A percentile compares a stretch with the other conserved stretches of the same genome.
Evolutionary conservation across 1,140 invertebrate species (phyloP).

Genomic region (Pararge aegeria): DNA sequence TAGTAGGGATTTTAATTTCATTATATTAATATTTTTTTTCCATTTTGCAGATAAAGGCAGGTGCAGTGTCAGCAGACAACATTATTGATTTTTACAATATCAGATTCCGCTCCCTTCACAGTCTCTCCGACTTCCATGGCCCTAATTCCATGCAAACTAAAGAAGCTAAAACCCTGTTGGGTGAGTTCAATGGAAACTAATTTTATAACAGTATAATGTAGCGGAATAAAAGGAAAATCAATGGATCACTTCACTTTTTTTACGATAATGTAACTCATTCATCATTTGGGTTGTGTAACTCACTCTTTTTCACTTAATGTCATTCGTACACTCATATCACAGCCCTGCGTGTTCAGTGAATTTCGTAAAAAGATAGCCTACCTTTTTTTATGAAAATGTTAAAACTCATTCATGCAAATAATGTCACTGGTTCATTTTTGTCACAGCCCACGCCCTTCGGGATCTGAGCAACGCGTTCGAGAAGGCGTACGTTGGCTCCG

Average conservation of each 20-base stretch:
- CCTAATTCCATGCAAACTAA: slow-evolving; percentile 83
- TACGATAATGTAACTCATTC: too few species aligned
- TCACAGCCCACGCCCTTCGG: slow-evolving; percentile 78
- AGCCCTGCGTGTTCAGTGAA: too few species aligned
- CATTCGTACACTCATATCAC: too few species aligned
- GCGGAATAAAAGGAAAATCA: too few species aligned
- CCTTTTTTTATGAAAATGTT: too few species aligned
- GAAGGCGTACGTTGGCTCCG: slow-evolving; percentile 84
- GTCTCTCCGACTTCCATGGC: slow-evolving; percentile 84
- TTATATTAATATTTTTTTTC: not conserved
- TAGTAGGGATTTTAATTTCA: too few species aligned
- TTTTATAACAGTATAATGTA: too few species aligned
- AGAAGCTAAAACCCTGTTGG: slow-evolving; percentile 84
- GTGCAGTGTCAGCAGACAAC: slow-evolving; percentile 78
- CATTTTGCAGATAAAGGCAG: slow-evolving; percentile 61
- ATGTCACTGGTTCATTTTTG: not conserved
- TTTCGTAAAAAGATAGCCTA: too few species aligned
- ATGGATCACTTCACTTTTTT: too few species aligned
- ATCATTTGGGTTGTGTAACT: too few species aligned
- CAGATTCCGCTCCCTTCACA: slow-evolving; percentile 81
- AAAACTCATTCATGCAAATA: too few species aligned
- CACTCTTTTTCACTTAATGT: too few species aligned
- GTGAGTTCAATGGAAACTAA: slow-evolving; percentile 36
- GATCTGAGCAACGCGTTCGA: slow-evolving; percentile 81
- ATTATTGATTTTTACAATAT: slow-evolving; percentile 85